Base-by-base conservation (phyloP, 2,888 invertebrate species). In the Blastobasis lacticolella region DNA sequence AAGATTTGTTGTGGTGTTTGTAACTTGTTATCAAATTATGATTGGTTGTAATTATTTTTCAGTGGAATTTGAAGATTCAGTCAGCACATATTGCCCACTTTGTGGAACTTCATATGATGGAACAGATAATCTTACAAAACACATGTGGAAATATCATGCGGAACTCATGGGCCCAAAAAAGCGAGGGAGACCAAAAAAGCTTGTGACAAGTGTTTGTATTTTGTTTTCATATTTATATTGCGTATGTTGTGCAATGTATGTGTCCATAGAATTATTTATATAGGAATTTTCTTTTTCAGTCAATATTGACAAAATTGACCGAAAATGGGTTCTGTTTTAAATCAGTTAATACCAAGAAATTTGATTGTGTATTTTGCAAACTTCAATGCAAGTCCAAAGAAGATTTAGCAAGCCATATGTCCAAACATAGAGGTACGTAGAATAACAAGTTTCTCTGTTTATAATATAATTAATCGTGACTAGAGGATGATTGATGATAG, bases 121-220 rank as follows among this genome's bases (percentile, higher is more conserved):
- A 50, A 68, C 76, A 3, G 77, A 72, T 36, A 74, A 64, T 52
- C 69, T 84, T 10, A 79, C 81, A 0, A 77, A 78, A 52, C 87
- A 84, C 52, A 81, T 85, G 75, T 81, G 81, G 81, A 68, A 73
- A 38, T 66, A 56, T 45, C 85, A 85, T 58, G 63, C 78, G 6
- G 82, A 85, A 10, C 57, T 86, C 5, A 82, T 84, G 85, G 83
- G 82, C 1, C 82, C 84, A n/a, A 86, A 80, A 59, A 87, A 84
- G 57, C 71, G 83, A 58, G 87, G 88, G 5, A 66, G 87, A 53
- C 87, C 87, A 9, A 85, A 78, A 56, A 82, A 83, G 57, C 56
- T 78, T 47, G 61, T 76, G 53, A 82, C 82, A 5, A 76, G 73
- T 62, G 85, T 85, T 66, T 73, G 73, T 62, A 45, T 42, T 46